Conservation (phyloP, 23 tunicate genomes). For the Trididemnum clinides region DNA sequence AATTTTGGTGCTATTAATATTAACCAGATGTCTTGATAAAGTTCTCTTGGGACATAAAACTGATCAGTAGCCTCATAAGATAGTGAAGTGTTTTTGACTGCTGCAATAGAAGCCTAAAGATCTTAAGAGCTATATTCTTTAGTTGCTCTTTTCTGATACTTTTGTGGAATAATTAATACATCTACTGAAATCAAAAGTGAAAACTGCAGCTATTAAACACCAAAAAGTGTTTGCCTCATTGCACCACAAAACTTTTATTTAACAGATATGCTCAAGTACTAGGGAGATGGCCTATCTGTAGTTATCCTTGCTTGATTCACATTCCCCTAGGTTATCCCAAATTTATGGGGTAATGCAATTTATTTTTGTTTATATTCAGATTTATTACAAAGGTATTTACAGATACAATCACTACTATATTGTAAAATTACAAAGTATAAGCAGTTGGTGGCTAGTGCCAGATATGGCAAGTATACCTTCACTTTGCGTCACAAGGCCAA, state of each 20-base stretch:
- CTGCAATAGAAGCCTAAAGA: neutral
- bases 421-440: neutral
- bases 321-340: neutral
- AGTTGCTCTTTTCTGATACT: neutral
- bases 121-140: neutral
- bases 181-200: neutral
- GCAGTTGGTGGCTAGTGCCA: neutral
- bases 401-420: neutral
- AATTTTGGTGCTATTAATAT: neutral
- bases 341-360: neutral
- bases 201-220: neutral
- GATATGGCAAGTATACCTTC: neutral
- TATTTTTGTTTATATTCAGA: neutral
- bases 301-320: neutral
- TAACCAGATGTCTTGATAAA: neutral
- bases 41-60: neutral
- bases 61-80: neutral
- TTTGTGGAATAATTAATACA: neutral
- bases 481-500: neutral
- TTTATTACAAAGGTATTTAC: neutral
- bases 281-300: neutral
- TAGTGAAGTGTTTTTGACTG: neutral
- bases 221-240: neutral
- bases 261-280: neutral
- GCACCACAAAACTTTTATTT: no score